Percentiles rank a stretch among this genome's conserved stretches.
Evolutionary conservation across 2,797 vertebrate genomes (phyloP).

Genomic region (Apogon hyalosoma): DNA sequence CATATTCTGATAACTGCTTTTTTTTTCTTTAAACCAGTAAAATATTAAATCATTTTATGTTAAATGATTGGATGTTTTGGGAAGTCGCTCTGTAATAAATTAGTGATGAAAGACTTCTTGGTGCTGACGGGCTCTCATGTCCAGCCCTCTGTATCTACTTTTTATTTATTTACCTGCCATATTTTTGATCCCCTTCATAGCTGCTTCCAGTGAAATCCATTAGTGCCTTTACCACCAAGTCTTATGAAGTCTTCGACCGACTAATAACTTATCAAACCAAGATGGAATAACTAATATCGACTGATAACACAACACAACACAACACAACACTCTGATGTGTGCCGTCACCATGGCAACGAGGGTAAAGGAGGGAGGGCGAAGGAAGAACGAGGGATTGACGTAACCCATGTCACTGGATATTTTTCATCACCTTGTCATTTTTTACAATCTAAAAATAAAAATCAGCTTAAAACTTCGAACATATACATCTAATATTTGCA

Average conservation of each 20-base stretch:
- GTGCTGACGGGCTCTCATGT: not conserved
- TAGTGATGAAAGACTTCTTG: no score
- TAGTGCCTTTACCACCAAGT: not conserved
- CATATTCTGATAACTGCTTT: no score
- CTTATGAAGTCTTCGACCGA: no score
- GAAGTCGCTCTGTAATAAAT: no score
- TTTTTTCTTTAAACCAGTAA: no score
- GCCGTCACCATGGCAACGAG: conserved; percentile 74
- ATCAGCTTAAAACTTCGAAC: not conserved
- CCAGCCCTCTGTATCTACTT: no score
- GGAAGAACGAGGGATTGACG: not conserved
- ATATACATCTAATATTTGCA: fast-evolving
- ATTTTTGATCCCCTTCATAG: conserved; percentile 80
- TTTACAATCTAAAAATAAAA: fast-evolving
- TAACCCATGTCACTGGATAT: fast-evolving
- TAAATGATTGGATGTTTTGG: no score
- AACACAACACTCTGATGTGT: not conserved
- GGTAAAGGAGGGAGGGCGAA: fast-evolving
- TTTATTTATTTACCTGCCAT: conserved; percentile 82
- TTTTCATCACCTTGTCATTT: not conserved
- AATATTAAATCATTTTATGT: no score
- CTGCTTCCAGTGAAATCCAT: conserved; percentile 87
- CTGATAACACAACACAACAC: not conserved
- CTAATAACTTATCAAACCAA: no score
- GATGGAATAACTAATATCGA: not conserved